Evolutionary conservation across 2,113 vertebrate genomes (phyloP), one percentile per base, ranked within the genome.

Genomic region (Butastur rufipennis): DNA sequence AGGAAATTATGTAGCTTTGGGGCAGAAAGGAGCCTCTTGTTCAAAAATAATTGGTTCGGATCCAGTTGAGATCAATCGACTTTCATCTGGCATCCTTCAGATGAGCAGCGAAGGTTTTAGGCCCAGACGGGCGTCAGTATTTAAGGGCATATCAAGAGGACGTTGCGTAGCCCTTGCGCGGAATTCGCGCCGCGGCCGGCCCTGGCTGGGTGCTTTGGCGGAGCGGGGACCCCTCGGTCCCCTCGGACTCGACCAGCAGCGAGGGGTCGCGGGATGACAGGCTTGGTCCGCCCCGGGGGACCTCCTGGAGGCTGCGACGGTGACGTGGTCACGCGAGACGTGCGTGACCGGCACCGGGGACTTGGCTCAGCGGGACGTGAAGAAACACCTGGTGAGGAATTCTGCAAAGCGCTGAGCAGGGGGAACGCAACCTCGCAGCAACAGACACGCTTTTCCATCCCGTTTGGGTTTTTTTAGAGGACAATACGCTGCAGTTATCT

Each of bases 251-350:
- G 4, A 1, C 31, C 16, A 47, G 43, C 20, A 3, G 40, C 2
- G 66, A 7, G 75, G 75, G 10, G 4, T 16, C 5, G 2, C 5
- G 79, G 72, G 48, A 4, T 2, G 4, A 18, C 0, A 2, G 42
- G 42, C 58, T 42, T 2, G 26, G 5, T 8, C 48, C 34, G 81
- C n/a, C 26, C 52, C 3, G 0, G 2, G 36, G n/a, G 11, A 65
- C 73, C 34, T 45, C 27, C 52, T 5, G 0, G 7, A 12, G 47
- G 45, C 26, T 5, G 14, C 4, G 34, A 21, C 31, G 19, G 34
- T 3, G 9, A 3, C 6, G 8, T 3, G 45, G 52, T 16, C 29
- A 2, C 1, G 22, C 3, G 5, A 20, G 80, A 10, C 2, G 0
- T 10, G 23, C 1, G 16, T 36, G 31, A 29, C 21, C 59, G 5